Conservation (phyloP, 2,888 invertebrate species). For the Griposia aprilina region DNA sequence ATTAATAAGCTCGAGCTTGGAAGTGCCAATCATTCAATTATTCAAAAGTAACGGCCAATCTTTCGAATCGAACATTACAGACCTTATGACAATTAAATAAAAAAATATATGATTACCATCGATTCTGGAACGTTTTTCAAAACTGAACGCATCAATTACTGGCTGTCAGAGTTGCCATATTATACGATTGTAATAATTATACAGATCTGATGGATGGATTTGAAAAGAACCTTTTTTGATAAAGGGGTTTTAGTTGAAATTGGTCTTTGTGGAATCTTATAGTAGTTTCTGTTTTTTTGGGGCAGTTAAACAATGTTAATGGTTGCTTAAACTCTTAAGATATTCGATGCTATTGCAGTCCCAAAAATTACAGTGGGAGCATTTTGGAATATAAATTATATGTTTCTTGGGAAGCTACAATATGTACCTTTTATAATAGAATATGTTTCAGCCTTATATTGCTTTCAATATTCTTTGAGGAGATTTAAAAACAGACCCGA, state of each 20-base stretch:
- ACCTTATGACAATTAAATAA: constrained; percentile 59
- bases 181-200: constrained; percentile 68
- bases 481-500: background rate
- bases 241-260: constrained; percentile 58
- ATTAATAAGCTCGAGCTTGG: constrained; percentile 46
- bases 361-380: constrained; percentile 27
- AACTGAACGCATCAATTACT: constrained; percentile 64
- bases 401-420: background rate
- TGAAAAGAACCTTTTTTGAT: constrained; percentile 65
- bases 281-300: constrained; percentile 42
- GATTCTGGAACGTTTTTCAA: constrained; percentile 62
- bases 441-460: background rate
- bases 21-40: constrained; percentile 66
- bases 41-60: constrained; percentile 59
- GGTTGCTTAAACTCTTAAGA: constrained; percentile 26
- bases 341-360: constrained; percentile 15
- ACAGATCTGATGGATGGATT: constrained; percentile 63
- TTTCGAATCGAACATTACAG: constrained; percentile 52
- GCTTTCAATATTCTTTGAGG: background rate
- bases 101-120: constrained; percentile 54
- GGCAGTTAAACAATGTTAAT: constrained; percentile 39
- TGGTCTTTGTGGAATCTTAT: constrained; percentile 38
- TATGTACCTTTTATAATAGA: background rate
- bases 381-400: constrained; percentile 15
- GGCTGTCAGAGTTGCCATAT: constrained; percentile 67